Percentiles rank a stretch among this genome's conserved stretches.
Evolutionary conservation across 2,113 vertebrate genomes (phyloP).

Genomic region (Engraulis encrasicolus): DNA sequence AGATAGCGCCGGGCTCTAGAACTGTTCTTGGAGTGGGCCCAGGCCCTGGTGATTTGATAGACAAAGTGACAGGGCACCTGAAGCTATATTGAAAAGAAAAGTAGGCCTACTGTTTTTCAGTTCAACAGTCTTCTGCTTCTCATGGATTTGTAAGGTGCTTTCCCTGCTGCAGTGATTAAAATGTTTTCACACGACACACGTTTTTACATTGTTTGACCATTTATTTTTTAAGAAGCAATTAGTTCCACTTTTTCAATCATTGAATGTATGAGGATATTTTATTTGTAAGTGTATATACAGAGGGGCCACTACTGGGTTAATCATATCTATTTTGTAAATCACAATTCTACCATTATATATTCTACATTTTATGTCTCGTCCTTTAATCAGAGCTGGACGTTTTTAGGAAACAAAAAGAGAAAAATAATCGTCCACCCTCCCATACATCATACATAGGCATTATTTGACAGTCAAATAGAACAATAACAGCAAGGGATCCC

Average conservation of each 20-base stretch:
- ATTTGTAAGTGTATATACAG: constrained; percentile 34
- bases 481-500: constrained; percentile 7
- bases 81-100: constrained; percentile 92
- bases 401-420: constrained; percentile 3
- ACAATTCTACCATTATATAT: constrained; percentile 37
- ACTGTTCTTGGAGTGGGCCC: constrained; percentile 94
- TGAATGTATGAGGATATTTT: constrained; percentile 31
- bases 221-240: constrained; percentile 49
- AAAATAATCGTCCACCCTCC: not conserved
- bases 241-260: constrained; percentile 33
- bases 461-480: constrained; percentile 20
- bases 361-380: constrained; percentile 31
- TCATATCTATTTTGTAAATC: constrained; percentile 38
- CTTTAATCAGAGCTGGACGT: constrained; percentile 19
- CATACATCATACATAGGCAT: constrained; percentile 15
- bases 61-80: constrained; percentile 89
- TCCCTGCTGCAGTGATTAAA: constrained; percentile 28
- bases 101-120: not conserved
- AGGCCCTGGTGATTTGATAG: constrained; percentile 84
- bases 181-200: constrained; percentile 19
- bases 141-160: not conserved
- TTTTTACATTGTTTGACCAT: constrained; percentile 38
- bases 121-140: not conserved
- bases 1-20: constrained; percentile 90
- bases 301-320: constrained; percentile 36